phyloP scores from a whole-genome alignment of 37 sponge, comb jelly and placozoan genomes.

The Ephydatia muelleri region DNA sequence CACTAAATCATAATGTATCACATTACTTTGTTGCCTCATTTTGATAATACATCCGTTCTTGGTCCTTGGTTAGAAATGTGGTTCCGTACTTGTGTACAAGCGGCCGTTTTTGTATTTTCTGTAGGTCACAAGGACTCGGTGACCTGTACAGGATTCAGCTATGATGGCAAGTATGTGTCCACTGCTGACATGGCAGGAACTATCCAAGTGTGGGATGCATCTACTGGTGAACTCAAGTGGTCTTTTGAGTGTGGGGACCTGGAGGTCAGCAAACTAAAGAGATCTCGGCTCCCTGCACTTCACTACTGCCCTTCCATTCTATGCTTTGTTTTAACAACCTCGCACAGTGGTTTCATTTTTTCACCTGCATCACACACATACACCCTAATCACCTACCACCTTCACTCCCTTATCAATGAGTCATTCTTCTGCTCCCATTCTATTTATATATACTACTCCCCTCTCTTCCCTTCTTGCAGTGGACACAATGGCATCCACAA shows the following conservation, averaged over 20 bases:
- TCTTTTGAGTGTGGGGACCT: slow-evolving; percentile 62
- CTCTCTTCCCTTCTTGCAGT: slow-evolving; percentile 36
- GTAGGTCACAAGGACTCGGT: slow-evolving; percentile 97
- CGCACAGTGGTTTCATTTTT: not conserved
- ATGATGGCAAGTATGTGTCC: slow-evolving; percentile 77
- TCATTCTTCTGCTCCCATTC: not conserved
- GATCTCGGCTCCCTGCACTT: not conserved
- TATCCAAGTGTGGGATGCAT: slow-evolving; percentile 78
- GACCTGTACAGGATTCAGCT: slow-evolving; percentile 75
- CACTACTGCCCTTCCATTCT: not conserved
- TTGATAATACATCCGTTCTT: too few relatives aligned
- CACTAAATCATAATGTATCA: too few relatives aligned
- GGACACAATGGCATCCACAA: slow-evolving; percentile 83
- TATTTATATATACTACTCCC: not conserved
- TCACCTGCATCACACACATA: not conserved
- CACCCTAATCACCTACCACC: not conserved
- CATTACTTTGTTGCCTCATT: too few relatives aligned
- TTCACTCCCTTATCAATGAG: not conserved
- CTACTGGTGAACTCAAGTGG: slow-evolving; percentile 42
- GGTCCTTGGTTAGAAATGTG: too few relatives aligned
- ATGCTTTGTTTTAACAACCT: not conserved
- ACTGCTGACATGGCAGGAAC: slow-evolving; percentile 81
- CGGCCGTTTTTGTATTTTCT: not conserved
- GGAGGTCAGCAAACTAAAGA: slow-evolving; percentile 51
- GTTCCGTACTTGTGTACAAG: not conserved